Evolutionary conservation across 2,797 vertebrate genomes (phyloP).

Genomic region (Catostomus latipinnis): DNA sequence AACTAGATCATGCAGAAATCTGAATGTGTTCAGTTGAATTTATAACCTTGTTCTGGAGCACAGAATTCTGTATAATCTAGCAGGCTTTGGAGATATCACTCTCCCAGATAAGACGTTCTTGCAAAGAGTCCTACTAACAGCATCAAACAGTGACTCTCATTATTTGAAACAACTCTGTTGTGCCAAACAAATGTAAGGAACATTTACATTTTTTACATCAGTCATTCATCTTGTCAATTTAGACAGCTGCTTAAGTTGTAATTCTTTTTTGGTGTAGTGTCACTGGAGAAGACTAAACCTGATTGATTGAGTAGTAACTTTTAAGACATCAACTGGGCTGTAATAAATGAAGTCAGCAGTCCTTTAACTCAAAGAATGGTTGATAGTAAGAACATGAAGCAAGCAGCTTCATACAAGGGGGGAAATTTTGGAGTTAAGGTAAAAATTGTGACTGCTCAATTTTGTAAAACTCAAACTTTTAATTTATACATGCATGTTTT

Average conservation of each 20-base stretch:
- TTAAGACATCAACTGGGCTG: conserved; percentile 24
- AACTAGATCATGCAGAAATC: neutral
- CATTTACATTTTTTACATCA: neutral
- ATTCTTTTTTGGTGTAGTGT: no score
- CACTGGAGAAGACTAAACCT: no score
- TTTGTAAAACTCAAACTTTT: conserved; percentile 67
- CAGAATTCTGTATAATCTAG: neutral
- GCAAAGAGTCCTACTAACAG: neutral
- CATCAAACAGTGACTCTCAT: conserved; percentile 22
- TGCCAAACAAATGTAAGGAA: conserved; percentile 53
- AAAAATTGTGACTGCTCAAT: conserved; percentile 45
- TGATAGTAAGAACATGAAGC: neutral
- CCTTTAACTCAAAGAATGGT: neutral
- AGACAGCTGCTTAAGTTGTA: neutral
- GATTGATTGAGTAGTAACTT: neutral
- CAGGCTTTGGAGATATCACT: neutral
- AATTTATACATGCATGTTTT: conserved; percentile 71
- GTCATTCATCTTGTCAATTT: neutral
- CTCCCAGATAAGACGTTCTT: neutral
- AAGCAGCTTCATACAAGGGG: neutral
- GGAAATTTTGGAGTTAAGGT: neutral
- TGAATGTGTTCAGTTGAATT: no score
- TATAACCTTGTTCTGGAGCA: neutral
- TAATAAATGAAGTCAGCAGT: conserved; percentile 1
- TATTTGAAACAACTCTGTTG: conserved; percentile 37